phyloP scores from a whole-genome alignment of 35 echinoderm and acorn worm species.

The Lytechinus variegatus region DNA sequence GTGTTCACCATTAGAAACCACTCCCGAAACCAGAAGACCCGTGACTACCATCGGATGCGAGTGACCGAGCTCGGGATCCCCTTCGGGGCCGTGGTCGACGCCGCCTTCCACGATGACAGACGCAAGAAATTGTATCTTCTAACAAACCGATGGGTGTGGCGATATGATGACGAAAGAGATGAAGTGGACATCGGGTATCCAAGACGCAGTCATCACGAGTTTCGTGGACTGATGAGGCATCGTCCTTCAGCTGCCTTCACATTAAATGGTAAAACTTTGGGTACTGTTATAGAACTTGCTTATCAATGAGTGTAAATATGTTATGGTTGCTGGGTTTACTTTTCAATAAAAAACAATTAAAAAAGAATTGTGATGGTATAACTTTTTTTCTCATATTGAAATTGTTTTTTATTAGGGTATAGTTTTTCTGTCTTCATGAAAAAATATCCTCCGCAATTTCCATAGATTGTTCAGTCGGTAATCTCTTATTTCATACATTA shows the following conservation, averaged over 20 bases:
- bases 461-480: too few relatives aligned
- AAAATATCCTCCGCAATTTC: too few relatives aligned
- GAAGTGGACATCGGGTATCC: conserved; percentile 1
- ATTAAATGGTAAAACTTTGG: neutral
- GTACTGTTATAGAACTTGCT: neutral
- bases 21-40: neutral
- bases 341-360: too few relatives aligned
- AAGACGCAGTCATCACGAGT: conserved; percentile 1
- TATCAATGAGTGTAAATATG: too few relatives aligned
- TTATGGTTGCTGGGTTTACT: too few relatives aligned
- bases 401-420: too few relatives aligned
- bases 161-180: neutral
- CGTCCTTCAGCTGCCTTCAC: neutral
- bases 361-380: too few relatives aligned
- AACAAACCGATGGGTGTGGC: conserved; percentile 40
- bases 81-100: neutral
- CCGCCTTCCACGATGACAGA: conserved; percentile 37
- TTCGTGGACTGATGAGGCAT: neutral
- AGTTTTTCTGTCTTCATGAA: too few relatives aligned
- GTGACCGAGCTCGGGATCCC: conserved; percentile 24
- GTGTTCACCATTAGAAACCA: neutral
- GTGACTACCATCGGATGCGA: neutral
- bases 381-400: too few relatives aligned
- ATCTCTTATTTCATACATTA: too few relatives aligned
- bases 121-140: neutral